phyloP scores from a whole-genome alignment of 2,113 vertebrate genomes.

The Syngnathoides biaculeatus region DNA sequence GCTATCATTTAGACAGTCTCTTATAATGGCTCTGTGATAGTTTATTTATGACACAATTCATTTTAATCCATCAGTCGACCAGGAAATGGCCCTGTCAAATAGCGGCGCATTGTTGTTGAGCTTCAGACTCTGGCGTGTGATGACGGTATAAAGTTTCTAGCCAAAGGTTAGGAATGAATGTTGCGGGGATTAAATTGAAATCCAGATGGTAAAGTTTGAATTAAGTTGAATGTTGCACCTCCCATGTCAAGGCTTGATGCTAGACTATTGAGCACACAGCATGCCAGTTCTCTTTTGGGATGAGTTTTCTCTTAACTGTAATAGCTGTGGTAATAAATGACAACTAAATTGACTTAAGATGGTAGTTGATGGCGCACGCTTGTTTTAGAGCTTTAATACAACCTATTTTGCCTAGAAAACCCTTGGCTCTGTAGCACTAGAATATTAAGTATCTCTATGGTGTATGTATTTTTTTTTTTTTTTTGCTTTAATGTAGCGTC shows the following conservation, averaged over 20 bases:
- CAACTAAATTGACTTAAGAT: slow-evolving; percentile 30
- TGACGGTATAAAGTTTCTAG: slow-evolving; percentile 26
- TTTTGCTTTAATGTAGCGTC: slow-evolving; percentile 17
- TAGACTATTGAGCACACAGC: slow-evolving; percentile 51
- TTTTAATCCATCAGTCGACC: slow-evolving; percentile 64
- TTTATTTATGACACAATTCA: slow-evolving; percentile 71
- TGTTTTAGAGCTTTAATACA: slow-evolving; percentile 30
- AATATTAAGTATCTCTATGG: slow-evolving; percentile 39
- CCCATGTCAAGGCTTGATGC: slow-evolving; percentile 61
- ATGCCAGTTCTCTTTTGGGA: slow-evolving; percentile 70
- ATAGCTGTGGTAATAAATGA: slow-evolving; percentile 72
- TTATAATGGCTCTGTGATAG: slow-evolving; percentile 66
- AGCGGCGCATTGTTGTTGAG: slow-evolving; percentile 21
- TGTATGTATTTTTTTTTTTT: slow-evolving; percentile 11
- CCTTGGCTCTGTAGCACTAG: slow-evolving; percentile 27
- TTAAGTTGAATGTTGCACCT: slow-evolving; percentile 58
- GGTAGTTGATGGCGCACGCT: slow-evolving; percentile 33
- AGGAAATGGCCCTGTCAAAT: slow-evolving; percentile 44
- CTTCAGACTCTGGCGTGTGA: slow-evolving; percentile 24
- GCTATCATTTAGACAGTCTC: slow-evolving; percentile 66
- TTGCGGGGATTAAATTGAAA: slow-evolving; percentile 50
- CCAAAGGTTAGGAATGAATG: slow-evolving; percentile 46
- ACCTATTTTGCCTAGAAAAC: slow-evolving; percentile 47
- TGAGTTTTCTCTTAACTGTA: slow-evolving; percentile 76
- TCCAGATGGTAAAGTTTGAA: slow-evolving; percentile 51